These are phyloP conservation scores for Diaphora mendica DNA, from an alignment of 2,888 invertebrate genomes.

Conservation along the genomic window DNA sequence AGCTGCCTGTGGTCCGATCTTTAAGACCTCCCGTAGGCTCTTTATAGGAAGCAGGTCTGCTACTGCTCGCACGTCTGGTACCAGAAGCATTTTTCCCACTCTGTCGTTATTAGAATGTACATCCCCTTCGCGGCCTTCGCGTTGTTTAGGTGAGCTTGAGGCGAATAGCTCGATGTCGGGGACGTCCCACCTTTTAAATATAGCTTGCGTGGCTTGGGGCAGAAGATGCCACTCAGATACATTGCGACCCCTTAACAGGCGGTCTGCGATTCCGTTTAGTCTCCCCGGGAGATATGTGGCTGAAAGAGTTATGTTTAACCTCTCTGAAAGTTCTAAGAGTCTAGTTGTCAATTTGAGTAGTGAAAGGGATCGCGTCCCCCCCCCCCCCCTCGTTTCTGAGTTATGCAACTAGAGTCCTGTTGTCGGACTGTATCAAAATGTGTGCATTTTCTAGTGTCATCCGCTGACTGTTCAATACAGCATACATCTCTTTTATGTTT, in stretches of 20 bases:
- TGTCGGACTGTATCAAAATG: constrained; percentile 31
- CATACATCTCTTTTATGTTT: constrained; percentile 27
- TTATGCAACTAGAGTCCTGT: constrained; percentile 30
- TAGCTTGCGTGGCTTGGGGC: constrained; percentile 6
- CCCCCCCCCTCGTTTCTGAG: constrained; percentile 15
- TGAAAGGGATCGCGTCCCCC: constrained; percentile 11
- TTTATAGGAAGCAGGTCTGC: too few species aligned
- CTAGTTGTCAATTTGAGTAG: constrained; percentile 10
- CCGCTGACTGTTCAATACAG: constrained; percentile 9
- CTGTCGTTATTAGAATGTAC: too few species aligned
- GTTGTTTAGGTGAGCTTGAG: too few species aligned
- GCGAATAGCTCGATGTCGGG: constrained; percentile 18
- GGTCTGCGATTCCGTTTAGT: constrained; percentile 23
- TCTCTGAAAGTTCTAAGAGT: constrained; percentile 1
- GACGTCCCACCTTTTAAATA: constrained; percentile 14
- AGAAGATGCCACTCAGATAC: constrained; percentile 44
- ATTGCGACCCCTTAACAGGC: constrained; percentile 19
- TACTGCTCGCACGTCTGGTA: too few species aligned
- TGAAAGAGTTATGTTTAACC: neutral
- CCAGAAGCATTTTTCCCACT: too few species aligned
- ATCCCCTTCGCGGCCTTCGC: too few species aligned
- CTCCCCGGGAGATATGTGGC: constrained; percentile 34
- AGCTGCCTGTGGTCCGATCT: too few species aligned
- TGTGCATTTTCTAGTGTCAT: constrained; percentile 6
- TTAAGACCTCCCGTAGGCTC: too few species aligned